Conservation (phyloP, 2,113 vertebrate species). For the Macrotis lagotis region DNA sequence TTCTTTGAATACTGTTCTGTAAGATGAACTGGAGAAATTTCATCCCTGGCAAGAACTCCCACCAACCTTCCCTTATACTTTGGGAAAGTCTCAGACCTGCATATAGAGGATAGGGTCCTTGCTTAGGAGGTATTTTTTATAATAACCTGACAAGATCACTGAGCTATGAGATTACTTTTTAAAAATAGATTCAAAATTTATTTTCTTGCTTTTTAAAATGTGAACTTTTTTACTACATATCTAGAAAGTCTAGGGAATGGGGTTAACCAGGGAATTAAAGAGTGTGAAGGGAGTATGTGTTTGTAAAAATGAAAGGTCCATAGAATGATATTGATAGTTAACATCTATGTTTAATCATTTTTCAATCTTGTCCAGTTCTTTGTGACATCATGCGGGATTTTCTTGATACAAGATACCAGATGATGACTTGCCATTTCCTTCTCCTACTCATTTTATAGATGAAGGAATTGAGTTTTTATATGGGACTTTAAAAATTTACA, state of each 20-base stretch:
- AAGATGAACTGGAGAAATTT: background rate
- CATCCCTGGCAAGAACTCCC: too few relatives aligned
- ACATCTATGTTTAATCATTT: background rate
- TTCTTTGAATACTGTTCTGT: background rate
- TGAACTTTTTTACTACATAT: slow-evolving; percentile 74
- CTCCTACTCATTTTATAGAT: background rate
- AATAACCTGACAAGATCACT: slow-evolving; percentile 71
- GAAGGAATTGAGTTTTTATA: background rate
- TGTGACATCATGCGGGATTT: background rate
- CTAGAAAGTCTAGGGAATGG: slow-evolving; percentile 57
- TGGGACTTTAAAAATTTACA: background rate
- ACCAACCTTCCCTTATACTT: too few relatives aligned
- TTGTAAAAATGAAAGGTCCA: background rate
- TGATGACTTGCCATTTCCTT: background rate
- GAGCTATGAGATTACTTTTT: slow-evolving; percentile 74
- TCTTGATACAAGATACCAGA: background rate
- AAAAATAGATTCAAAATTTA: slow-evolving; percentile 73
- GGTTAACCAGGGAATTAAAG: slow-evolving; percentile 1
- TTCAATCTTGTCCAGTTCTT: too few relatives aligned
- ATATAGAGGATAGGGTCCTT: slow-evolving; percentile 31
- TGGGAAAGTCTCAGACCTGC: background rate
- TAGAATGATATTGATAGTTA: background rate
- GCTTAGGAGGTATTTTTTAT: slow-evolving; percentile 73
- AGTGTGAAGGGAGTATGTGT: background rate
- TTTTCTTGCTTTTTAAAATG: slow-evolving; percentile 71